These are phyloP conservation scores for Netelia melanura DNA, from an alignment of 2,888 invertebrate genomes.

Conservation along the genomic window DNA sequence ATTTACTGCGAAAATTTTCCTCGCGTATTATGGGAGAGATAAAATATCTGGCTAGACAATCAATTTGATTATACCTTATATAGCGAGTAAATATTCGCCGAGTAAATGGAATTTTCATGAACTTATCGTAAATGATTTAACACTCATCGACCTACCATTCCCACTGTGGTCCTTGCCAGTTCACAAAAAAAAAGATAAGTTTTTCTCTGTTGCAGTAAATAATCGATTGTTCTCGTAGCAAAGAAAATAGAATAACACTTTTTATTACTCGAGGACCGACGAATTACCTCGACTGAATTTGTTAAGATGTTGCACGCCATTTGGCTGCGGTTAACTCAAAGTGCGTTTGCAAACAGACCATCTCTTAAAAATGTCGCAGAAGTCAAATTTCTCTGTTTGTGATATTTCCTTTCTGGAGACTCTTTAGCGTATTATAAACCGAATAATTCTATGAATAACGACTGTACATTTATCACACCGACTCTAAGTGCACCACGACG, in stretches of 20 bases:
- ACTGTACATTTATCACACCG: neutral
- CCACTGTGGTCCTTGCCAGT: neutral
- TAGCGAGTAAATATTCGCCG: neutral
- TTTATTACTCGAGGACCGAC: neutral
- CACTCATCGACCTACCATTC: neutral
- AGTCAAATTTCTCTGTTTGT: slow-evolving; percentile 31
- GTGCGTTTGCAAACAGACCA: neutral
- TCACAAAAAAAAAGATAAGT: neutral
- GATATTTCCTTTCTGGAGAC: neutral
- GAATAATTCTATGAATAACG: slow-evolving; percentile 51
- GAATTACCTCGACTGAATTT: slow-evolving; percentile 38
- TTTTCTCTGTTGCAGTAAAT: neutral
- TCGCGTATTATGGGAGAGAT: slow-evolving; percentile 2
- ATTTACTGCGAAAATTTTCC: neutral
- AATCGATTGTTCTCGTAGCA: neutral
- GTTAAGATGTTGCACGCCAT: neutral
- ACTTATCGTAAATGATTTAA: neutral
- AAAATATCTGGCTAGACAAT: neutral
- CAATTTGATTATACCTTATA: neutral
- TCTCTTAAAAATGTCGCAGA: slow-evolving; percentile 30
- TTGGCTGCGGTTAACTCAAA: slow-evolving; percentile 33
- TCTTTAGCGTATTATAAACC: slow-evolving; percentile 44
- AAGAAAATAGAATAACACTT: neutral
- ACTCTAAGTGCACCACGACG: slow-evolving; percentile 12
- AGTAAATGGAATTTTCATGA: neutral